Percentiles rank a stretch among this genome's conserved stretches.
These are phyloP conservation scores for Bombus balteatus DNA, from an alignment of 1,140 invertebrate species.

Conservation along the genomic window DNA sequence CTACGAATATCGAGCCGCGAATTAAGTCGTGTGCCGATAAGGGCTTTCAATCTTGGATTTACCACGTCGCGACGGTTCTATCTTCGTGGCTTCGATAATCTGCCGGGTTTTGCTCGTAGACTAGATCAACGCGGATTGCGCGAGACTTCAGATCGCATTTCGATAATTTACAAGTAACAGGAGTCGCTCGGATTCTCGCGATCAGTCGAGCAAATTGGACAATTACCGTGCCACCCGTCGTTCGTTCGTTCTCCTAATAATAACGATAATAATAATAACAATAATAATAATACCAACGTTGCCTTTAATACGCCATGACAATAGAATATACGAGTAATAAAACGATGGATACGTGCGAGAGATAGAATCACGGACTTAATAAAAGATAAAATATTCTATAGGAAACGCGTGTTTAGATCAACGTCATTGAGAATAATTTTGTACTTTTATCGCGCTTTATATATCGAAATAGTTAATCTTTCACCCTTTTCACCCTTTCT, in stretches of 20 bases:
- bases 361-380: too few relatives aligned
- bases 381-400: too few relatives aligned
- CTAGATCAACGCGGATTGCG: not conserved
- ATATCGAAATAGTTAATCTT: too few relatives aligned
- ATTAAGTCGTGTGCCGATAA: slow-evolving; percentile 16
- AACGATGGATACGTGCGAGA: not conserved
- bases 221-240: not conserved
- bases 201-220: not conserved
- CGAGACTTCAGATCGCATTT: not conserved
- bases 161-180: not conserved
- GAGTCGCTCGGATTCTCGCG: not conserved
- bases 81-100: not conserved
- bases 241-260: not conserved
- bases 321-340: not conserved
- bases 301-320: too few relatives aligned
- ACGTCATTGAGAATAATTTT: too few relatives aligned
- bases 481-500: too few relatives aligned
- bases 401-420: too few relatives aligned
- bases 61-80: not conserved
- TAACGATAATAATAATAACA: too few relatives aligned
- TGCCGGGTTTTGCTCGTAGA: not conserved
- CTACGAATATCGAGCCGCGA: slow-evolving; percentile 40
- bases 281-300: too few relatives aligned
- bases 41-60: not conserved
- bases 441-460: too few relatives aligned